phyloP scores from a whole-genome alignment of 2,113 vertebrate species.

The Ornithorhynchus anatinus region DNA sequence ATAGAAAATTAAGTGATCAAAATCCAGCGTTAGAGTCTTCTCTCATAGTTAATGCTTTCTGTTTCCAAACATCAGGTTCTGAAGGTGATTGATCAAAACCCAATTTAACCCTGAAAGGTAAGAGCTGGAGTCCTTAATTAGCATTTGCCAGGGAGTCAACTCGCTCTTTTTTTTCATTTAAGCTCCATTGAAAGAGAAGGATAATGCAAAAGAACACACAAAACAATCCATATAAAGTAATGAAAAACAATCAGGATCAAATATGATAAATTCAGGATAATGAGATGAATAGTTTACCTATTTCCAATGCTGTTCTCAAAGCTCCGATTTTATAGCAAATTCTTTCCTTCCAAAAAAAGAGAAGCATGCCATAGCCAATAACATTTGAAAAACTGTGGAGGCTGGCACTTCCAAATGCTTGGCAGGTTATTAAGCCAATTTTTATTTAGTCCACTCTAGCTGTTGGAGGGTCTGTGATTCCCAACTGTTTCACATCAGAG shows the following conservation, averaged over 20 bases:
- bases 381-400: conserved; percentile 76
- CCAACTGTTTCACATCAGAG: conserved; percentile 87
- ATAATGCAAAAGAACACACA: conserved; percentile 37
- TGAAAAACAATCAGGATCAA: conserved; percentile 61
- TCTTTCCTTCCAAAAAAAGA: conserved; percentile 46
- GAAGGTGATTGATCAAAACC: too few relatives aligned
- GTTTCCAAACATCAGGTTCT: too few relatives aligned
- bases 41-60: too few relatives aligned
- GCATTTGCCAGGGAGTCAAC: background rate
- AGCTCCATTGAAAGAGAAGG: conserved; percentile 14
- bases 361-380: conserved; percentile 74
- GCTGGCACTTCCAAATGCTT: conserved; percentile 79
- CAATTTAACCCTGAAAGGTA: too few relatives aligned
- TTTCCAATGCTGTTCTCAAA: conserved; percentile 60
- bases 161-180: background rate
- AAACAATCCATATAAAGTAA: conserved; percentile 43
- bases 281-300: conserved; percentile 63
- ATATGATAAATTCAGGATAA: conserved; percentile 58
- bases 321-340: conserved; percentile 59
- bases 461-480: conserved; percentile 79
- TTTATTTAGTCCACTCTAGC: conserved; percentile 84
- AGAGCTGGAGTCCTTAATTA: background rate
- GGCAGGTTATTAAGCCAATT: conserved; percentile 82
- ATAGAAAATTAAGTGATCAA: too few relatives aligned
- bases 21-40: too few relatives aligned